These are phyloP conservation scores for Notothenia rossii DNA, from an alignment of 2,113 vertebrate genomes.

Conservation along the genomic window DNA sequence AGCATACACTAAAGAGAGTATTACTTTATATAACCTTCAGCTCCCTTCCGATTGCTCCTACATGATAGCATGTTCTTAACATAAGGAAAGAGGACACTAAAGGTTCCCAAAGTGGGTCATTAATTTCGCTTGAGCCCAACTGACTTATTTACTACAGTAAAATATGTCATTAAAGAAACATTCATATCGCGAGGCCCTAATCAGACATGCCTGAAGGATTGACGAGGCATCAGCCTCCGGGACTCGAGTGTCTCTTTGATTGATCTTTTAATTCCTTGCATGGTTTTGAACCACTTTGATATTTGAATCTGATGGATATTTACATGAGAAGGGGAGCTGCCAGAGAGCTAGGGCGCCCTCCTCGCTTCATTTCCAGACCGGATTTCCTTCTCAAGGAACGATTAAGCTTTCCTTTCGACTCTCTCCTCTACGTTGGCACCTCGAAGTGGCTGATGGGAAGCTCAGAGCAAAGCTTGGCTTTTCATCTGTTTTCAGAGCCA, in stretches of 20 bases:
- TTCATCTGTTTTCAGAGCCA: slow-evolving; percentile 50
- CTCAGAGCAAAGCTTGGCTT: slow-evolving; percentile 52
- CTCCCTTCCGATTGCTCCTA: neutral
- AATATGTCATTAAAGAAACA: slow-evolving; percentile 53
- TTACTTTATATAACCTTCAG: neutral
- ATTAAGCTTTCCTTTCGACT: slow-evolving; percentile 53
- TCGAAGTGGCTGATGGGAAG: slow-evolving; percentile 35
- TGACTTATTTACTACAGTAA: slow-evolving; percentile 63
- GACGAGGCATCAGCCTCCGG: slow-evolving; percentile 50
- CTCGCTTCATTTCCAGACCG: slow-evolving; percentile 43
- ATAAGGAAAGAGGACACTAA: slow-evolving; percentile 54
- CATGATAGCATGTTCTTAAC: slow-evolving; percentile 34
- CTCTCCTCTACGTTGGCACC: slow-evolving; percentile 34
- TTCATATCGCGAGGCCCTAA: slow-evolving; percentile 45
- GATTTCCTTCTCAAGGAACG: slow-evolving; percentile 58
- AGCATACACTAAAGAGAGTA: too few relatives aligned
- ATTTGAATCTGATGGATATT: slow-evolving; percentile 57
- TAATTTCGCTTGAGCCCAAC: slow-evolving; percentile 47
- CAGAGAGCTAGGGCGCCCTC: slow-evolving; percentile 8
- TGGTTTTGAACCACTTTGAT: slow-evolving; percentile 73
- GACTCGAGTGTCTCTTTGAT: slow-evolving; percentile 58
- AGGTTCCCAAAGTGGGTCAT: slow-evolving; percentile 62
- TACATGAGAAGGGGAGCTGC: neutral
- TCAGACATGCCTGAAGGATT: slow-evolving; percentile 55
- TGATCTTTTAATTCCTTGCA: slow-evolving; percentile 68